Conservation (phyloP, 2,888 invertebrate genomes). For the Hypomecis punctinalis region DNA sequence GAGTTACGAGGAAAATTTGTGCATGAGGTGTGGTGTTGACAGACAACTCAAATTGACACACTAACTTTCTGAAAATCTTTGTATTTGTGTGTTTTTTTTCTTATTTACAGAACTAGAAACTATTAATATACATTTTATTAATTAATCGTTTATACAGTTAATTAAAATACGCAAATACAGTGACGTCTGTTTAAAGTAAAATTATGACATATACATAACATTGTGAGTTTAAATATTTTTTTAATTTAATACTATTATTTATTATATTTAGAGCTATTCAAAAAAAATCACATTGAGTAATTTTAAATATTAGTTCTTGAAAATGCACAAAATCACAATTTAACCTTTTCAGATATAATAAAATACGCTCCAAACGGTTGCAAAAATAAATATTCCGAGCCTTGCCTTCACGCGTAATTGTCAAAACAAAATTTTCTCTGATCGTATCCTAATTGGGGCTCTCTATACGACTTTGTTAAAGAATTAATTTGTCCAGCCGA, state of each 20-base stretch:
- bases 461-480: constrained; percentile 30
- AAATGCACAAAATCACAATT: neutral
- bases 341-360: neutral
- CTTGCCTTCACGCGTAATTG: constrained; percentile 10
- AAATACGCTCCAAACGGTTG: constrained; percentile 3
- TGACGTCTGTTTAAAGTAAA: too few relatives aligned
- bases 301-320: neutral
- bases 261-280: too few relatives aligned
- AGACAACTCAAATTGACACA: neutral
- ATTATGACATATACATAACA: too few relatives aligned
- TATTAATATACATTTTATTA: too few relatives aligned
- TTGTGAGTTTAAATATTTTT: too few relatives aligned
- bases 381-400: constrained; percentile 11
- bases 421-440: constrained; percentile 31
- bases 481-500: constrained; percentile 35
- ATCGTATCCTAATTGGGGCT: constrained; percentile 29
- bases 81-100: neutral
- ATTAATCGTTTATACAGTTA: too few relatives aligned
- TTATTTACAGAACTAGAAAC: too few relatives aligned
- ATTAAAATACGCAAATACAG: too few relatives aligned
- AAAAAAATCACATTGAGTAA: too few relatives aligned
- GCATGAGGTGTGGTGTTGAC: constrained; percentile 6
- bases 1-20: constrained; percentile 41
- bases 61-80: neutral
- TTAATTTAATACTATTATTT: too few relatives aligned